phyloP scores from a whole-genome alignment of 2,888 invertebrate species.

The Hirtodrosophila histrioides region DNA sequence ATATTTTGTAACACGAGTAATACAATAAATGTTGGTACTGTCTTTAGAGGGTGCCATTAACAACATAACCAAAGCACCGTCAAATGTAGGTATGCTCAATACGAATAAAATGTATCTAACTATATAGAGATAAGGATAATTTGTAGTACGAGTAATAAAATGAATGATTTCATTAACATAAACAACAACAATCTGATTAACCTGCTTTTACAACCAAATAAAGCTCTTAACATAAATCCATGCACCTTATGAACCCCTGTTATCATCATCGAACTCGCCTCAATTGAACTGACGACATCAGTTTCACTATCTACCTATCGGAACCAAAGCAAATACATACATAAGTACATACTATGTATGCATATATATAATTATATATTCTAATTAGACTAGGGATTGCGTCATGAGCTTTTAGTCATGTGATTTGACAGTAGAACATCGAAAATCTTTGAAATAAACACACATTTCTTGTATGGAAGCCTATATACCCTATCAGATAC shows the following conservation, averaged over 20 bases:
- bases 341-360: not conserved
- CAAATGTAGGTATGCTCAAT: too few species aligned
- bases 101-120: too few species aligned
- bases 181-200: too few species aligned
- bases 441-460: constrained; percentile 12
- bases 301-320: constrained; percentile 31
- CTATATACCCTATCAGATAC: constrained; percentile 8
- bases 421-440: constrained; percentile 38
- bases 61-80: too few species aligned
- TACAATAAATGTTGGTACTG: too few species aligned
- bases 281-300: not conserved
- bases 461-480: constrained; percentile 11
- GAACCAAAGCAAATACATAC: not conserved
- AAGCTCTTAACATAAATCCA: not conserved
- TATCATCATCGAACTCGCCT: constrained; percentile 6
- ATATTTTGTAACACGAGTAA: too few species aligned
- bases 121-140: too few species aligned
- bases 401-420: constrained; percentile 53
- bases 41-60: too few species aligned
- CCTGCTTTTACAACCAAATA: not conserved
- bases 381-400: constrained; percentile 43
- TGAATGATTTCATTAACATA: too few species aligned
- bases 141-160: too few species aligned
- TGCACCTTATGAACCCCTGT: constrained; percentile 14
- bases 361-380: constrained; percentile 4